Evolutionary conservation across 2,888 invertebrate genomes (phyloP).

Genomic region (Chorisops tibialis): DNA sequence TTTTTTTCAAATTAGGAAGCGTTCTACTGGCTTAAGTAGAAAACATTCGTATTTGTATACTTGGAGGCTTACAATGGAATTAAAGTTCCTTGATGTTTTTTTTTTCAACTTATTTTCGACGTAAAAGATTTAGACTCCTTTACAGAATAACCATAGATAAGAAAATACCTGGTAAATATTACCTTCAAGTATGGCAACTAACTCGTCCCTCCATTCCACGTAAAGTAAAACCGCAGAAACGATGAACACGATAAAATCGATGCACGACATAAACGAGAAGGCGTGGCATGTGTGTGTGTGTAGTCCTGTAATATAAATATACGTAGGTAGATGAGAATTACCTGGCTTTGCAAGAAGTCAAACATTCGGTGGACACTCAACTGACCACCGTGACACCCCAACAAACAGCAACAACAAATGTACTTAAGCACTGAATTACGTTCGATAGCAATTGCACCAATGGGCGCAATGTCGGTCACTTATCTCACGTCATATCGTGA

Average conservation of each 20-base stretch:
- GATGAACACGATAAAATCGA: neutral
- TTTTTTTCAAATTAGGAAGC: too few species aligned
- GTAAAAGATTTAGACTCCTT: too few species aligned
- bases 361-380: neutral
- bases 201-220: too few species aligned
- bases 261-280: neutral
- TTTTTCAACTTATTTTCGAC: too few species aligned
- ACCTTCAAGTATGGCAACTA: too few species aligned
- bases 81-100: too few species aligned
- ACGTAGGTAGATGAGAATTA: neutral
- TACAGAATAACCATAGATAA: too few species aligned
- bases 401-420: neutral
- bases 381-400: slow-evolving; percentile 3
- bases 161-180: too few species aligned
- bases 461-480: slow-evolving; percentile 19
- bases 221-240: too few species aligned
- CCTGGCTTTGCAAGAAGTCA: neutral
- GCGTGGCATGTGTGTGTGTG: slow-evolving; percentile 1
- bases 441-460: slow-evolving; percentile 17
- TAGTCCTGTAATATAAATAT: neutral
- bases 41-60: too few species aligned
- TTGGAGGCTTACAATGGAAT: too few species aligned
- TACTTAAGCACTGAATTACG: slow-evolving; percentile 13
- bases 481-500: neutral
- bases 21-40: too few species aligned